Percentiles rank a stretch among this genome's conserved stretches.
Conservation (phyloP, 2,888 invertebrate species). For the Doris montereyensis region DNA sequence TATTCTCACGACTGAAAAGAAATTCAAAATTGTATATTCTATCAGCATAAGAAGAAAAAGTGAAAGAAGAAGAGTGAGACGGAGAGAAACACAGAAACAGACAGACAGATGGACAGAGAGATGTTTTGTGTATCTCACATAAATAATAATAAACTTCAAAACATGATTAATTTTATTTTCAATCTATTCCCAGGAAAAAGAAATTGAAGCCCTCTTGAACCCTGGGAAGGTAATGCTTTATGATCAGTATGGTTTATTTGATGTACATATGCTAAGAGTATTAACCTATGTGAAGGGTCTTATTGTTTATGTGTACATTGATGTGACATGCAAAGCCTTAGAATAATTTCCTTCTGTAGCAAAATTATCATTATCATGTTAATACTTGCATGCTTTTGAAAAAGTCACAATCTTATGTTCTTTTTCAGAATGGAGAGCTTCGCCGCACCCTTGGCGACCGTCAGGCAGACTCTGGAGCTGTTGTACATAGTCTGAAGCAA, state of each 20-base stretch:
- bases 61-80: no score
- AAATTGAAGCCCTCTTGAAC: constrained; percentile 68
- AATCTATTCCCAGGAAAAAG: constrained; percentile 61
- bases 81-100: no score
- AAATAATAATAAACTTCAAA: no score
- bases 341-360: neutral
- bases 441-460: constrained; percentile 65
- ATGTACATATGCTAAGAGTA: no score
- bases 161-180: neutral
- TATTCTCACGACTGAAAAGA: neutral
- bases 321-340: neutral
- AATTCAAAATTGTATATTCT: neutral
- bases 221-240: constrained; percentile 52
- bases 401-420: no score
- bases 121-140: neutral
- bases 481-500: constrained; percentile 71
- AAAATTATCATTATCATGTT: neutral
- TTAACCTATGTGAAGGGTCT: no score
- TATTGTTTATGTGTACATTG: no score
- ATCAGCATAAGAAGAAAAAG: no score
- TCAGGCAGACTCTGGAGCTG: constrained; percentile 67
- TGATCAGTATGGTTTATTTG: neutral
- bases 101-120: no score
- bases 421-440: neutral
- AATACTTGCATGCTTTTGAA: neutral